Evolutionary conservation across 2,888 invertebrate species (phyloP).

Genomic region (Cerceris rybyensis): DNA sequence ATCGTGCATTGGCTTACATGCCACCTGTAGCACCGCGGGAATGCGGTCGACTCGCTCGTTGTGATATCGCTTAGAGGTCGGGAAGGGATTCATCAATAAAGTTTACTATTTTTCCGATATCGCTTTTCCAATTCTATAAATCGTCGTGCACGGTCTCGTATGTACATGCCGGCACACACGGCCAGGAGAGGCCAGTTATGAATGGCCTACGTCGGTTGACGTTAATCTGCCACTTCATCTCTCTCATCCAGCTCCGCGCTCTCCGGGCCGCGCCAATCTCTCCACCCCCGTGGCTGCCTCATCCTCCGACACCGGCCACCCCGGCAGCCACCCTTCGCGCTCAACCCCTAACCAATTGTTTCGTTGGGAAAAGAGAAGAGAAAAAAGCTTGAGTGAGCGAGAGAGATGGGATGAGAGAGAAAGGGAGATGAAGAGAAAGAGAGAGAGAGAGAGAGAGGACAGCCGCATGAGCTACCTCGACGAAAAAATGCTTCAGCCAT

Average conservation of each 20-base stretch:
- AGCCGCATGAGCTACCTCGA: constrained; percentile 43
- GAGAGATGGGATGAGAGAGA: too few species aligned
- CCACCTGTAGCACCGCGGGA: constrained; percentile 69
- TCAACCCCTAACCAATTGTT: constrained; percentile 66
- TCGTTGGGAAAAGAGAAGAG: constrained; percentile 56
- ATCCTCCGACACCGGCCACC: constrained; percentile 16
- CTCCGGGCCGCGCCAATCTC: constrained; percentile 55
- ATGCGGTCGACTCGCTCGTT: constrained; percentile 68
- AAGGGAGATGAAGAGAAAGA: constrained; percentile 12
- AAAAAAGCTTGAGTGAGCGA: neutral
- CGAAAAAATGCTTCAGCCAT: constrained; percentile 63
- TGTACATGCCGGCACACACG: constrained; percentile 37
- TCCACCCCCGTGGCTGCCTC: constrained; percentile 35
- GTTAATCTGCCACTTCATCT: constrained; percentile 73
- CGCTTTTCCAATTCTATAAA: constrained; percentile 70
- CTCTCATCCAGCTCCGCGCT: constrained; percentile 65
- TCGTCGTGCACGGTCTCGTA: constrained; percentile 58
- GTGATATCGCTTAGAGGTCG: constrained; percentile 70
- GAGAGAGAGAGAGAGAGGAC: neutral
- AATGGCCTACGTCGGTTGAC: constrained; percentile 73
- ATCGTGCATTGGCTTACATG: constrained; percentile 67
- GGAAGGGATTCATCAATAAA: constrained; percentile 71
- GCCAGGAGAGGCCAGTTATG: constrained; percentile 65
- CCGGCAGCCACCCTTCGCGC: constrained; percentile 31
- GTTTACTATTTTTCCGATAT: constrained; percentile 72